These are phyloP conservation scores for Neotoma lepida DNA, from an alignment of 2,113 vertebrate species.

Conservation along the genomic window DNA sequence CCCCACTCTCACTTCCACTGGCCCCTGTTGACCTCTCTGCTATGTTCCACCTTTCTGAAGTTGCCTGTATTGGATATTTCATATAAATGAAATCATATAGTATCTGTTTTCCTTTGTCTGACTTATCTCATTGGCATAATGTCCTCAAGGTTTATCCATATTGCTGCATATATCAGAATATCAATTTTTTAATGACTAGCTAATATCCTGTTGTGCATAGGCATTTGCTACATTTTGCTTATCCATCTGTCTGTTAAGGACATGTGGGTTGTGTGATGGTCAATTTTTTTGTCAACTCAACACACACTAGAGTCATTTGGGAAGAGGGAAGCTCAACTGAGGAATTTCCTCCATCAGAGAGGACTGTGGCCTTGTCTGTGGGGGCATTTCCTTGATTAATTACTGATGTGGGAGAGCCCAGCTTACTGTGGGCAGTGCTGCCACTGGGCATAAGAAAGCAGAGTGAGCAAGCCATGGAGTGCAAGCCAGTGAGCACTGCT, in stretches of 20 bases:
- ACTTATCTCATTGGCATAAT: not conserved
- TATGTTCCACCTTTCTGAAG: not conserved
- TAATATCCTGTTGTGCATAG: not conserved
- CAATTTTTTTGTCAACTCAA: not conserved
- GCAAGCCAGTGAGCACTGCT: not conserved
- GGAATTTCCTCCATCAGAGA: not conserved
- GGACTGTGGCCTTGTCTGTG: not conserved
- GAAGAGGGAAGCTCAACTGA: not conserved
- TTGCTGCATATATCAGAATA: not conserved
- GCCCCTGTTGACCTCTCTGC: not conserved
- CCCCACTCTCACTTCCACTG: not conserved
- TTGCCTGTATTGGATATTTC: not conserved
- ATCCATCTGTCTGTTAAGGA: not conserved
- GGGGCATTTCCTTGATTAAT: not conserved
- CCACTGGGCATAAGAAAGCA: not conserved
- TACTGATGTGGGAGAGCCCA: not conserved
- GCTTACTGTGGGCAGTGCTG: not conserved
- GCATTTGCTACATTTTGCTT: not conserved
- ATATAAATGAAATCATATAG: not conserved
- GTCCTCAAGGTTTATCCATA: not conserved
- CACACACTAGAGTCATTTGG: not conserved
- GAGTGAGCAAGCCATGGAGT: not conserved
- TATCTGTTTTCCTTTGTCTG: not conserved
- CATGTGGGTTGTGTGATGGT: not conserved
- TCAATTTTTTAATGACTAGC: not conserved